A percentile compares a stretch with the other conserved stretches of the same genome.
These are phyloP conservation scores for Hylaeus volcanicus DNA, from an alignment of 1,140 invertebrate species.

Conservation along the genomic window DNA sequence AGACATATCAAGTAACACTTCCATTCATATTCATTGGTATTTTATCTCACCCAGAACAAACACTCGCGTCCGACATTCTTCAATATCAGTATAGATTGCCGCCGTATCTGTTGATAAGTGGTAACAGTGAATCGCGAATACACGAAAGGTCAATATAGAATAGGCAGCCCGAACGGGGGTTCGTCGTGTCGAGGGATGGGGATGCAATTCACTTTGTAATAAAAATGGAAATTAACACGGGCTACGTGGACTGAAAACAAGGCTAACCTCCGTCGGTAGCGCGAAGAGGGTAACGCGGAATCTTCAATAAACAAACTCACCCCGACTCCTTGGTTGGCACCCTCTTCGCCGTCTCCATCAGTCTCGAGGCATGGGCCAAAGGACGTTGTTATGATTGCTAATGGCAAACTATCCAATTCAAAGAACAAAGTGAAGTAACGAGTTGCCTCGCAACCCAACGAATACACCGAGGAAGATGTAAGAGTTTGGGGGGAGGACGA, in stretches of 20 bases:
- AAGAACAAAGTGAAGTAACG: conserved; percentile 78
- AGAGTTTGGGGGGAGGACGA: conserved; percentile 48
- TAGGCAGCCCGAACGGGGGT: neutral
- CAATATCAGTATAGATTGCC: neutral
- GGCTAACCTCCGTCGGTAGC: conserved; percentile 66
- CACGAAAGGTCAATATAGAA: neutral
- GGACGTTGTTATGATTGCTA: conserved; percentile 78
- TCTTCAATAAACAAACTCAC: conserved; percentile 75
- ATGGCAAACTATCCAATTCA: conserved; percentile 80
- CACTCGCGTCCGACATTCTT: no score
- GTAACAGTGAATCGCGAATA: conserved; percentile 23
- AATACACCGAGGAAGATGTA: conserved; percentile 59
- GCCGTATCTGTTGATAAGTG: conserved; percentile 35
- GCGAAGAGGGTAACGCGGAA: conserved; percentile 63
- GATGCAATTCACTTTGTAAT: conserved; percentile 76
- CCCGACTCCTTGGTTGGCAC: conserved; percentile 55
- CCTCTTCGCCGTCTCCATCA: conserved; percentile 66
- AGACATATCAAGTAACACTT: no score
- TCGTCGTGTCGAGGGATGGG: conserved; percentile 29
- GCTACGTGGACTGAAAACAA: conserved; percentile 70
- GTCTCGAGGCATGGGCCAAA: conserved; percentile 68
- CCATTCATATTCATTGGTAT: no score
- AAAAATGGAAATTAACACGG: conserved; percentile 78
- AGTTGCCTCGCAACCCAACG: conserved; percentile 68
- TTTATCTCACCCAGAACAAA: no score